These are phyloP conservation scores for Epinotia bilunana DNA, from an alignment of 2,888 invertebrate species.

Conservation along the genomic window DNA sequence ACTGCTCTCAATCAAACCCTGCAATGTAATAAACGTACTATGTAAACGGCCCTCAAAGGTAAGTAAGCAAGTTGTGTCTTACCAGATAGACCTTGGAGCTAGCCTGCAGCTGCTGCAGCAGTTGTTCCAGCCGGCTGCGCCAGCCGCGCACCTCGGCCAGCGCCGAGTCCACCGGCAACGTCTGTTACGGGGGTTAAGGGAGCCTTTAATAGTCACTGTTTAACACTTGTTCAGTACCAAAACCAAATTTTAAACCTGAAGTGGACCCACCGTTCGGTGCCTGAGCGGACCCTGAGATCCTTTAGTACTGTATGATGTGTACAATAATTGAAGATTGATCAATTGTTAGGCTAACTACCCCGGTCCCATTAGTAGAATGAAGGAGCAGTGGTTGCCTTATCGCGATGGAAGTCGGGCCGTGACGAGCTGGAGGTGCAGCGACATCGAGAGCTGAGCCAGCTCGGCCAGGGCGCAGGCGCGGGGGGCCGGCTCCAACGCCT, in stretches of 20 bases:
- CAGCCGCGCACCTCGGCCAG: conserved; percentile 81
- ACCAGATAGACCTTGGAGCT: conserved; percentile 83
- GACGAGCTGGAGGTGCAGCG: conserved; percentile 40
- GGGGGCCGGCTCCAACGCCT: conserved; percentile 17
- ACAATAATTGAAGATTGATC: background rate
- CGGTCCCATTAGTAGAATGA: background rate
- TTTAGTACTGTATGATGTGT: too few species aligned
- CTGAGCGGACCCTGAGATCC: too few species aligned
- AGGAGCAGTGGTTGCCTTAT: background rate
- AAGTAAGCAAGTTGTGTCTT: conserved; percentile 50
- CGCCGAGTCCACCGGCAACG: conserved; percentile 86
- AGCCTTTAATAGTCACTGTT: background rate
- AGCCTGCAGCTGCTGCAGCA: conserved; percentile 80
- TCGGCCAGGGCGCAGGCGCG: background rate
- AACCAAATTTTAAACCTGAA: too few species aligned
- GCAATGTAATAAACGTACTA: too few species aligned
- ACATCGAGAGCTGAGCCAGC: conserved; percentile 24
- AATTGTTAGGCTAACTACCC: conserved; percentile 13
- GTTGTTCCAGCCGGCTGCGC: conserved; percentile 71
- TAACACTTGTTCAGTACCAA: too few species aligned
- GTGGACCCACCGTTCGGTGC: too few species aligned
- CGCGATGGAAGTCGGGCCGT: background rate
- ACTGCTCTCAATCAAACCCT: too few species aligned
- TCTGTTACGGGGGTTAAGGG: conserved; percentile 61
- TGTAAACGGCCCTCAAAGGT: too few species aligned